Base-by-base conservation (phyloP, 2,797 vertebrate genomes). In the Anisognathus igniventris region DNA sequence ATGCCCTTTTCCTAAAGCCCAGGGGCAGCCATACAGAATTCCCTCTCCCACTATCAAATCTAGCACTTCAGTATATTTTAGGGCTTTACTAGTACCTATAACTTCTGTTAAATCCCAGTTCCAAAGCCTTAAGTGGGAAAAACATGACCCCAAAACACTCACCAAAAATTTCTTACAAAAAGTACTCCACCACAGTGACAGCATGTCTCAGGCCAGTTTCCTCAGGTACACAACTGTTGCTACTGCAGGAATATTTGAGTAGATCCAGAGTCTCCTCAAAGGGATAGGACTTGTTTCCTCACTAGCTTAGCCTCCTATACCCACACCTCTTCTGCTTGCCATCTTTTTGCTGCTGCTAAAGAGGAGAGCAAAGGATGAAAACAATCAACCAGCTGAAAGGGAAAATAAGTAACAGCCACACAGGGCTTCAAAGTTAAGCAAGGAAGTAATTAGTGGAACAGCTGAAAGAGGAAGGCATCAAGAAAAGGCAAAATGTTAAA, bases 391-490 rank as follows among this genome's bases (percentile, higher is more conserved):
- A 89, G 31, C 81, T 91, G 72, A 96, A 87, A 95, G 31, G 54
- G 31, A 62, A 57, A 86, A 92, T 62, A 75, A 54, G 3, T 56
- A 79, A 81, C 86, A 88, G 60, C 33, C 25, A 35, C 3, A 0
- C 31, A 56, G 40, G 48, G 25, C 82, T 91, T 86, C 47, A 68
- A 88, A 95, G 90, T 81, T 78, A 79, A 95, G 57, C 80, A 86
- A 90, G 88, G 84, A 96, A 96, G 53, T 90, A 67, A 95, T 87
- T 79, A 92, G 92, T 45, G 42, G n/a, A 88, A 62, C 39, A 89
- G 85, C 47, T 76, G 44, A 89, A 85, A 48, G 35, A 75, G 25
- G 53, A 92, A 50, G 9, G 19, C 42, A 64, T 65, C 65, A 47
- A 72, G 58, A 81, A 89, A 86, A 88, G 30, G 42, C 47, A 86